Percentiles rank a stretch among this genome's conserved stretches.
Evolutionary conservation across 1,140 invertebrate species (phyloP).

Genomic region (Calliphora vicina): DNA sequence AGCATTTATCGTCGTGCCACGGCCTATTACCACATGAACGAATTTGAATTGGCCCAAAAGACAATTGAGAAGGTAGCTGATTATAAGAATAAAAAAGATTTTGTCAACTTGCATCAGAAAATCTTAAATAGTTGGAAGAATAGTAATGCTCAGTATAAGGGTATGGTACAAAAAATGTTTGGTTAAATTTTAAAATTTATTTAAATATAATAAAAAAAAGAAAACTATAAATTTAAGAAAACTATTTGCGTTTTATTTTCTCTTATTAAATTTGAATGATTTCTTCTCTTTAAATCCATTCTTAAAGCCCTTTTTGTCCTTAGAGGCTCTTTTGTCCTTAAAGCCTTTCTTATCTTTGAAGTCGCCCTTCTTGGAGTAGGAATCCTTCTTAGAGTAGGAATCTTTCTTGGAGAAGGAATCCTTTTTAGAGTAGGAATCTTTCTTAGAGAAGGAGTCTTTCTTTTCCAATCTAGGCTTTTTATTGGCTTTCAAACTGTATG

Average conservation of each 20-base stretch:
- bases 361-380: neutral
- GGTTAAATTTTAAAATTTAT: conserved; percentile 43
- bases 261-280: conserved; percentile 20
- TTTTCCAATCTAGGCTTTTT: conserved; percentile 54
- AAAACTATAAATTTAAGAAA: neutral
- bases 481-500: conserved; percentile 50
- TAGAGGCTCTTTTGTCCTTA: neutral
- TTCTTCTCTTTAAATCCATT: neutral
- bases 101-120: conserved; percentile 50
- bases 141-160: conserved; percentile 55
- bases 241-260: conserved; percentile 24
- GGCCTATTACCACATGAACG: conserved; percentile 54
- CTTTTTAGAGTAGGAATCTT: neutral
- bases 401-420: conserved; percentile 19
- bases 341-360: neutral
- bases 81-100: conserved; percentile 57
- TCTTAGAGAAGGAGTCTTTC: conserved; percentile 30
- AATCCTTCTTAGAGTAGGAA: neutral
- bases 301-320: neutral
- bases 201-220: neutral
- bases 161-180: conserved; percentile 61
- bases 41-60: conserved; percentile 55
- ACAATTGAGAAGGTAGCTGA: conserved; percentile 51
- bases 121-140: conserved; percentile 51
- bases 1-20: conserved; percentile 57